phyloP scores from a whole-genome alignment of 1,140 invertebrate species.

The Palaemon carinicauda region DNA sequence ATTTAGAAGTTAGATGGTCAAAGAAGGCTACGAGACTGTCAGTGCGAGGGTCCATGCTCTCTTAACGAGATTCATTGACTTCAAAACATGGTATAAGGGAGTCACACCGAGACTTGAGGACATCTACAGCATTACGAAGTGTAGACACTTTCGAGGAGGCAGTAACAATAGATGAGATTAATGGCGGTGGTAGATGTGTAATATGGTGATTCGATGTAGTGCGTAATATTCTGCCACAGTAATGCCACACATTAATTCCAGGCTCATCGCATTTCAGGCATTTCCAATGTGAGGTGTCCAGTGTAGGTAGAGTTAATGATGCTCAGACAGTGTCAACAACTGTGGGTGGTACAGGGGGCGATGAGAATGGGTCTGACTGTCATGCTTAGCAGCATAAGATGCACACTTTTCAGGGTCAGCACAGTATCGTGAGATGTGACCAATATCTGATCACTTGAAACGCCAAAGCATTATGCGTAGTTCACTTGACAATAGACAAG shows the following conservation, averaged over 20 bases:
- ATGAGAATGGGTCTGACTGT: background rate
- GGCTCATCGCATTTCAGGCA: background rate
- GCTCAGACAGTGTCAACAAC: background rate
- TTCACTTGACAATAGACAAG: too few species aligned
- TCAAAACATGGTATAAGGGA: background rate
- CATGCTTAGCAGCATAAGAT: background rate
- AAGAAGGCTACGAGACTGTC: background rate
- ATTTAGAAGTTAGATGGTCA: background rate
- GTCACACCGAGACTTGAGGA: too few species aligned
- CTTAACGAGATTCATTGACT: background rate
- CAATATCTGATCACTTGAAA: background rate
- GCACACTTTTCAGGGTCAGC: constrained; percentile 6
- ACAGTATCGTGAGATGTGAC: constrained; percentile 14
- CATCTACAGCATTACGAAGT: background rate
- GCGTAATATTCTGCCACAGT: background rate
- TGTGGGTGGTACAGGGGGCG: background rate
- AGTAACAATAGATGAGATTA: background rate
- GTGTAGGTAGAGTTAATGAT: too few species aligned
- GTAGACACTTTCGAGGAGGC: background rate
- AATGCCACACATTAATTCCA: constrained; percentile 4
- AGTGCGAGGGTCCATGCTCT: background rate
- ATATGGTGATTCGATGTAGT: background rate
- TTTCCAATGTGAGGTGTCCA: too few species aligned
- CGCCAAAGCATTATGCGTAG: background rate
- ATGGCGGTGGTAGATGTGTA: background rate